phyloP scores from a whole-genome alignment of 2,797 vertebrate species.

The Muscicapa comitata region DNA sequence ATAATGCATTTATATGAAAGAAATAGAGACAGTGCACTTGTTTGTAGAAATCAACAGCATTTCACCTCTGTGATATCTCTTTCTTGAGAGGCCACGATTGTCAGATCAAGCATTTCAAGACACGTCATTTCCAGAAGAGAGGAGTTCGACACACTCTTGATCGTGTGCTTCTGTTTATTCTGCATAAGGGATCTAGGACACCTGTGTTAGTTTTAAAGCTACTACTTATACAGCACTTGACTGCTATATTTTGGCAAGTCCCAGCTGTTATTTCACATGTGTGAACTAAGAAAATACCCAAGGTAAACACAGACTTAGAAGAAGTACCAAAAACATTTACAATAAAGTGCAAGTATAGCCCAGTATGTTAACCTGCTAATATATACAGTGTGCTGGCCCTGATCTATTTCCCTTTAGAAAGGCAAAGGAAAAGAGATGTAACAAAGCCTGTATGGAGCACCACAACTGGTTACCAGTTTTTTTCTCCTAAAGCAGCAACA shows the following conservation, averaged over 20 bases:
- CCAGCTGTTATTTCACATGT: constrained; percentile 76
- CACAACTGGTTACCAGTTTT: neutral
- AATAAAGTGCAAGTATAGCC: constrained; percentile 51
- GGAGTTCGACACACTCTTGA: constrained; percentile 34
- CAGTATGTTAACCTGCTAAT: constrained; percentile 51
- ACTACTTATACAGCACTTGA: constrained; percentile 56
- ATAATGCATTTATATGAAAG: neutral
- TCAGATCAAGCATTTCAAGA: constrained; percentile 19
- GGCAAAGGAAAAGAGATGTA: neutral
- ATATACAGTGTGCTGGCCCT: constrained; percentile 36
- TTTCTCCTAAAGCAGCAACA: neutral
- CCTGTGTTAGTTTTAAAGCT: constrained; percentile 74
- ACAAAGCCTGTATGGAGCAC: neutral
- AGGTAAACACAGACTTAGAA: constrained; percentile 67
- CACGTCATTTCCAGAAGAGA: constrained; percentile 44
- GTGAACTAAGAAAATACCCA: constrained; percentile 52
- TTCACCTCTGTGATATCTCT: neutral
- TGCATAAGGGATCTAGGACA: constrained; percentile 51
- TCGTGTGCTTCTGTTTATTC: constrained; percentile 69
- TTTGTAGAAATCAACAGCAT: neutral
- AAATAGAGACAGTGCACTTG: neutral
- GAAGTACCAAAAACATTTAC: constrained; percentile 58
- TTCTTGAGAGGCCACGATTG: constrained; percentile 10
- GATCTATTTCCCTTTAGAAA: neutral
- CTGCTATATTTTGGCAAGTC: constrained; percentile 55